Evolutionary conservation across 2,888 invertebrate genomes (phyloP).

Genomic region (Drosophila fungiperda): DNA sequence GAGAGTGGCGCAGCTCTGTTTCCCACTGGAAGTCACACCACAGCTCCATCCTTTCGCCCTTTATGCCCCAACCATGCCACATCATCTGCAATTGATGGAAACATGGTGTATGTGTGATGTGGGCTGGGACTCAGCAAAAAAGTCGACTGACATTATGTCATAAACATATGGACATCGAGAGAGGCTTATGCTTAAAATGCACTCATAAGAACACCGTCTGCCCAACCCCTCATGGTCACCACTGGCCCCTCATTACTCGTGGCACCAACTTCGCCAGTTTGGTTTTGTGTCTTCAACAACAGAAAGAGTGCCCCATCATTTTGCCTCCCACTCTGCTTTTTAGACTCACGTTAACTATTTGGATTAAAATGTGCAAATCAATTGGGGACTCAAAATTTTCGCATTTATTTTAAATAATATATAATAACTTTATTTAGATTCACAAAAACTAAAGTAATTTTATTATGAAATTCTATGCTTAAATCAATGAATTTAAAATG

Average conservation of each 20-base stretch:
- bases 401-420: neutral
- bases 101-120: conserved; percentile 51
- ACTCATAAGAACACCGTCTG: conserved; percentile 50
- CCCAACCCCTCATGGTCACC: conserved; percentile 22
- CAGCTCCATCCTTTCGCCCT: neutral
- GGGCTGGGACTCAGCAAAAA: conserved; percentile 39
- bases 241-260: neutral
- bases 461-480: neutral
- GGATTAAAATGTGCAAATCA: neutral
- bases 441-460: neutral
- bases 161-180: conserved; percentile 60
- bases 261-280: conserved; percentile 25
- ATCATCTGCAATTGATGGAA: conserved; percentile 35
- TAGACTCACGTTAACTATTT: neutral
- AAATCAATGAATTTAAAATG: neutral
- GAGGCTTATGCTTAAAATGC: conserved; percentile 60
- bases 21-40: conserved; percentile 2
- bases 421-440: neutral
- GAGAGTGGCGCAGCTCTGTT: conserved; percentile 52
- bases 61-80: conserved; percentile 10
- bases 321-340: conserved; percentile 5
- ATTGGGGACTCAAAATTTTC: neutral
- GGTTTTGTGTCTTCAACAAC: conserved; percentile 3
- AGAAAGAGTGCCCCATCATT: conserved; percentile 7
- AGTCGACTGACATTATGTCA: conserved; percentile 76